Conservation (phyloP, 37 sponge, comb jelly and placozoan species). For the Tethya wilhelma region DNA sequence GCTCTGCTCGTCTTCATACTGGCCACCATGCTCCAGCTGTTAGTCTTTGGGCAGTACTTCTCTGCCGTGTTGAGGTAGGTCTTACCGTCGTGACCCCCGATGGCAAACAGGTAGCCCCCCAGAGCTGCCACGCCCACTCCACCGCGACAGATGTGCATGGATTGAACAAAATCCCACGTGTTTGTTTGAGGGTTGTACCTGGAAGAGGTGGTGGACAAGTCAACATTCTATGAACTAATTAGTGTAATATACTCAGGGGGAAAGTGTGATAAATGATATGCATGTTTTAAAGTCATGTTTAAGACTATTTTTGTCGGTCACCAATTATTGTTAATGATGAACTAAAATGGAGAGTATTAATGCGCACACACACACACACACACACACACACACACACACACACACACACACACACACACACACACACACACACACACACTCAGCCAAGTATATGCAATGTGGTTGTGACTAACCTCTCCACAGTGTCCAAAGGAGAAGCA, state of each 20-base stretch:
- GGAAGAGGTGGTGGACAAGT: no score
- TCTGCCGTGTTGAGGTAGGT: constrained; percentile 85
- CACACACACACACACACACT: background rate
- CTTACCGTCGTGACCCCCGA: constrained; percentile 92
- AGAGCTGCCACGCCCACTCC: constrained; percentile 87
- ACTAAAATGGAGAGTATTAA: no score
- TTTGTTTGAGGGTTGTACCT: constrained; percentile 88
- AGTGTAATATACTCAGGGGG: no score
- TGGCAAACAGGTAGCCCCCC: constrained; percentile 89
- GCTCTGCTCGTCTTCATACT: constrained; percentile 87
- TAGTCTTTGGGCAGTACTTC: constrained; percentile 72
- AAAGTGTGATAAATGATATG: background rate
- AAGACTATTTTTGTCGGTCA: background rate
- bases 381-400: background rate
- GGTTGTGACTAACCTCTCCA: constrained; percentile 76
- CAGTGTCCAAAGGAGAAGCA: constrained; percentile 85
- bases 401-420: no score
- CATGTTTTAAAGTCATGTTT: no score
- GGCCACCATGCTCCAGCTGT: constrained; percentile 82
- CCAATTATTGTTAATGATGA: background rate
- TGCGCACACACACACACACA: background rate
- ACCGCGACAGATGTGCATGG: constrained; percentile 89
- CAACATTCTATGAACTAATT: no score
- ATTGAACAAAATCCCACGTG: constrained; percentile 75
- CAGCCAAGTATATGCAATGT: background rate